Percentiles rank a stretch among this genome's conserved stretches.
Evolutionary conservation across 2,888 invertebrate genomes (phyloP).

Genomic region (Agrochola lychnidis): DNA sequence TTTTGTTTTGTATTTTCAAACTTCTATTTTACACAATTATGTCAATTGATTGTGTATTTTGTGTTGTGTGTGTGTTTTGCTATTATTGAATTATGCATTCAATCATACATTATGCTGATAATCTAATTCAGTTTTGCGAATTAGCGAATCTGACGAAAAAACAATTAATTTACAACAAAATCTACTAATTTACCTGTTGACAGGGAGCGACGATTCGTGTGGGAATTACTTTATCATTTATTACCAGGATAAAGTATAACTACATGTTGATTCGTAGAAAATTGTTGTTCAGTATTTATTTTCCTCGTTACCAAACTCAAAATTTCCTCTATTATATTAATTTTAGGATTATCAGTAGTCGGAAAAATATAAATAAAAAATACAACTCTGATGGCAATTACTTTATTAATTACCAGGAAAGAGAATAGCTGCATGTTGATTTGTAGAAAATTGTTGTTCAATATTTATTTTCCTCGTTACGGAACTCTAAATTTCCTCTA

Average conservation of each 20-base stretch:
- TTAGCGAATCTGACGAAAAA: slow-evolving; percentile 11
- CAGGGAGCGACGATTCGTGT: not conserved
- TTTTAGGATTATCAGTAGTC: not conserved
- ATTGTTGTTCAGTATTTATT: slow-evolving; percentile 12
- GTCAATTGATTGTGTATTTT: too few species aligned
- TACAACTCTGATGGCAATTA: slow-evolving; percentile 9
- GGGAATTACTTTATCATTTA: slow-evolving; percentile 17
- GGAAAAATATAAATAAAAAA: not conserved
- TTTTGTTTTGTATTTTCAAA: not conserved
- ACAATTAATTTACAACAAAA: slow-evolving; percentile 5
- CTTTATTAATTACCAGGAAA: slow-evolving; percentile 20
- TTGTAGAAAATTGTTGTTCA: slow-evolving; percentile 7
- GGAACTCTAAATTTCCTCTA: slow-evolving; percentile 14
- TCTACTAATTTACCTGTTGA: slow-evolving; percentile 2
- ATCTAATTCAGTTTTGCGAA: not conserved
- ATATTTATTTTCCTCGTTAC: slow-evolving; percentile 15
- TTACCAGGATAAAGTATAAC: slow-evolving; percentile 20
- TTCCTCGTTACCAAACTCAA: slow-evolving; percentile 3
- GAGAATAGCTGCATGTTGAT: not conserved
- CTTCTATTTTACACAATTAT: too few species aligned
- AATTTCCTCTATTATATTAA: slow-evolving; percentile 7
- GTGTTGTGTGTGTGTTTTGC: not conserved
- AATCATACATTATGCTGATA: not conserved
- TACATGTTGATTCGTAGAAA: slow-evolving; percentile 9
- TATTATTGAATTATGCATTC: not conserved